These are phyloP conservation scores for Limonius californicus DNA, from an alignment of 1,140 invertebrate genomes.

Conservation along the genomic window DNA sequence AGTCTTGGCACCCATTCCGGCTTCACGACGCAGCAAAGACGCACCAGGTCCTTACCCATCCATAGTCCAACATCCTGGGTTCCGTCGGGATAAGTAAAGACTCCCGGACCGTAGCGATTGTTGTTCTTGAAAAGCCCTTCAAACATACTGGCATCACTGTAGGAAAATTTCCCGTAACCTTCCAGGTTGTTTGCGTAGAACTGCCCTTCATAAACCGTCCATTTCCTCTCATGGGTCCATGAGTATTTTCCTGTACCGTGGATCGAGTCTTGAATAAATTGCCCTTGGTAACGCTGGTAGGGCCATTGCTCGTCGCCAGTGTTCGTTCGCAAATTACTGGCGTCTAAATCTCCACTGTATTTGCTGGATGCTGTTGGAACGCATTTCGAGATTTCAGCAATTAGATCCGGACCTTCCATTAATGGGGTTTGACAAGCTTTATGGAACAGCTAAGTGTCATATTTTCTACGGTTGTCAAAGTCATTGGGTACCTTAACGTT, in stretches of 20 bases:
- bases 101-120: constrained; percentile 51
- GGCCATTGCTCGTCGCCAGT: constrained; percentile 20
- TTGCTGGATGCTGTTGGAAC: not conserved
- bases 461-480: too few species aligned
- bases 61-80: constrained; percentile 52
- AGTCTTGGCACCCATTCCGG: constrained; percentile 27
- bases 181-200: constrained; percentile 51
- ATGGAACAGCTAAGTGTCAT: too few species aligned
- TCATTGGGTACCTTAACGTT: too few species aligned
- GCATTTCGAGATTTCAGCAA: not conserved
- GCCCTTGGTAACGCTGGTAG: constrained; percentile 44
- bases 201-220: constrained; percentile 49
- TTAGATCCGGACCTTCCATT: not conserved
- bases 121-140: constrained; percentile 49
- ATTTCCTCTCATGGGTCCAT: constrained; percentile 37
- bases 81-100: constrained; percentile 46
- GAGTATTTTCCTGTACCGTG: constrained; percentile 50
- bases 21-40: constrained; percentile 36
- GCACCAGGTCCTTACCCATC: constrained; percentile 45
- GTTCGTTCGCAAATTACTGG: constrained; percentile 4
- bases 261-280: constrained; percentile 44
- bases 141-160: constrained; percentile 46
- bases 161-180: constrained; percentile 51
- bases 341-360: not conserved
- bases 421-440: too few species aligned